These are phyloP conservation scores for Drosophila equinoxialis DNA, from an alignment of 1,140 invertebrate genomes.

Conservation along the genomic window DNA sequence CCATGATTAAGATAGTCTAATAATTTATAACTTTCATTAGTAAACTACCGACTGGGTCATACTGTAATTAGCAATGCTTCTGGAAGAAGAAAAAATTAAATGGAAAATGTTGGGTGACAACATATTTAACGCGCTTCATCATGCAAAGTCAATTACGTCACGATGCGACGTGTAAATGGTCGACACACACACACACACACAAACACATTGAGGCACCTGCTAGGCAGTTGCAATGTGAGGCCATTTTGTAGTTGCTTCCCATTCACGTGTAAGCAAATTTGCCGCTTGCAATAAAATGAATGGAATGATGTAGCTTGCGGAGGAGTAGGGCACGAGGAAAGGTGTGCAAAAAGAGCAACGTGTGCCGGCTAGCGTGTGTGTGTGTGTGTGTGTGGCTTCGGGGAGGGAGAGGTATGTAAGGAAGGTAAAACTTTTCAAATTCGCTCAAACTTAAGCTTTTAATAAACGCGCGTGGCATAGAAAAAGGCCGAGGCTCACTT, in stretches of 20 bases:
- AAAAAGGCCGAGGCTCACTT: constrained; percentile 27
- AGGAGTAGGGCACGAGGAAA: not conserved
- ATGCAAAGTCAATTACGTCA: constrained; percentile 69
- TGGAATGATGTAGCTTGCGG: constrained; percentile 3
- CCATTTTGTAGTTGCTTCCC: constrained; percentile 47
- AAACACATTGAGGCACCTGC: not conserved
- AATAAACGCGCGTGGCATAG: constrained; percentile 32
- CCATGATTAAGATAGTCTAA: not conserved
- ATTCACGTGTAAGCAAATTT: constrained; percentile 57
- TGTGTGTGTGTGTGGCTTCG: not conserved
- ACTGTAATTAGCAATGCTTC: constrained; percentile 23
- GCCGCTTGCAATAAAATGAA: constrained; percentile 46
- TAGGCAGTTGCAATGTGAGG: not conserved
- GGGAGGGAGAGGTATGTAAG: not conserved
- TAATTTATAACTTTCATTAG: not conserved
- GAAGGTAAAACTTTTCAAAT: constrained; percentile 45
- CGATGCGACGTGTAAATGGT: constrained; percentile 44
- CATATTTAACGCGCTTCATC: constrained; percentile 41
- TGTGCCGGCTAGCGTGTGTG: not conserved
- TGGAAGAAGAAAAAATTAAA: constrained; percentile 8
- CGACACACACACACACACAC: not conserved
- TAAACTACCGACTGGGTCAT: not conserved
- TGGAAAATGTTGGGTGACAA: constrained; percentile 30
- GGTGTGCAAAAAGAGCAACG: constrained; percentile 14
- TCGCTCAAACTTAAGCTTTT: constrained; percentile 50